Evolutionary conservation across 2,888 invertebrate genomes (phyloP).

Genomic region (Macrophya annulata): DNA sequence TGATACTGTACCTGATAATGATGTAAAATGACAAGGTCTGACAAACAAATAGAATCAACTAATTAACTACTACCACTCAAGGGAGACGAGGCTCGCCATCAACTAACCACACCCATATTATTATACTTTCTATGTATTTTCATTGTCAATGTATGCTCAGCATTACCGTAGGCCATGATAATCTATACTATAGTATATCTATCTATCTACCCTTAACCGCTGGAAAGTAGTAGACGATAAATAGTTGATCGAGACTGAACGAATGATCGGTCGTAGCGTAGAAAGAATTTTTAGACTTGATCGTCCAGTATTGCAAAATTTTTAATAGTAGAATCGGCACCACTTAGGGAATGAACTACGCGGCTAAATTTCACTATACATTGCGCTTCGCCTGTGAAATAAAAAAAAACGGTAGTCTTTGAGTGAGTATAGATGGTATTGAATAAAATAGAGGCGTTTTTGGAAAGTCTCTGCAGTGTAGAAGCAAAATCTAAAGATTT

Average conservation of each 20-base stretch:
- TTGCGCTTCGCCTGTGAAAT: too few species aligned
- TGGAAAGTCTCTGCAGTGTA: too few species aligned
- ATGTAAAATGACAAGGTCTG: neutral
- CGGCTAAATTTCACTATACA: too few species aligned
- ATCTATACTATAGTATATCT: neutral
- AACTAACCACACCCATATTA: neutral
- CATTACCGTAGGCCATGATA: neutral
- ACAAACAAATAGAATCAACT: conserved; percentile 19
- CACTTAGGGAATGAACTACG: too few species aligned
- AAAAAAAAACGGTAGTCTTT: too few species aligned
- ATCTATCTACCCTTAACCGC: neutral
- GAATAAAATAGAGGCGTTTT: too few species aligned
- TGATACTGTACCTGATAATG: too few species aligned
- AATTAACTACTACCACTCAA: conserved; percentile 11
- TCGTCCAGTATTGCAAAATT: neutral
- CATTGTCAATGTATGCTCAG: neutral
- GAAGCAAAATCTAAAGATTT: too few species aligned
- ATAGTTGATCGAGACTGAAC: conserved; percentile 1
- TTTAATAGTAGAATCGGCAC: neutral
- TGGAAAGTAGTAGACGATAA: neutral
- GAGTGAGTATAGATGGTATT: too few species aligned
- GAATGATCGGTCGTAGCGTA: neutral
- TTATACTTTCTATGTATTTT: conserved; percentile 10
- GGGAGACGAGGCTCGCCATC: neutral
- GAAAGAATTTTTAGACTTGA: neutral